These are phyloP conservation scores for Lepidochrysops patricia DNA, from an alignment of 2,888 invertebrate species.

Conservation along the genomic window DNA sequence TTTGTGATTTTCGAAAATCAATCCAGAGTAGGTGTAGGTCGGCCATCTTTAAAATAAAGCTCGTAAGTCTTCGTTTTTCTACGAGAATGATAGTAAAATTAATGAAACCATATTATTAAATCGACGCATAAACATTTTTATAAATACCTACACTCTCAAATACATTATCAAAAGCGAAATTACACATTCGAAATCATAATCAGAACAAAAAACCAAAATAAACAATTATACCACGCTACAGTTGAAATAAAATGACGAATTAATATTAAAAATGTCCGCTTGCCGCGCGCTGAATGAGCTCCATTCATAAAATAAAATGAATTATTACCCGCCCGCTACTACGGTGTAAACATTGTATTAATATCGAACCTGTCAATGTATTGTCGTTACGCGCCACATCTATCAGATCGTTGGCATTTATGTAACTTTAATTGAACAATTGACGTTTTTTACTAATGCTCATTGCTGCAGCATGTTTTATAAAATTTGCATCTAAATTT, in stretches of 20 bases:
- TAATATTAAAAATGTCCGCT: constrained; percentile 1
- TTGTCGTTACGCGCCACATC: not conserved
- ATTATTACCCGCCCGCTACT: not conserved
- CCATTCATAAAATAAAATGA: constrained; percentile 11
- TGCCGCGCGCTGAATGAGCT: not conserved
- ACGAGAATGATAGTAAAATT: too few species aligned
- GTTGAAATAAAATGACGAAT: not conserved
- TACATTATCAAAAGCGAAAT: too few species aligned
- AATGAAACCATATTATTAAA: too few species aligned
- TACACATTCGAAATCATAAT: not conserved
- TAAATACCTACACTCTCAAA: too few species aligned
- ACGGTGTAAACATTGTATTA: constrained; percentile 10
- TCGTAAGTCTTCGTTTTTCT: too few species aligned
- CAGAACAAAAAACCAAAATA: not conserved
- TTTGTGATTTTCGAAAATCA: too few species aligned
- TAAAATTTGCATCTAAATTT: too few species aligned
- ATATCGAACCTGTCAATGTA: constrained; percentile 1
- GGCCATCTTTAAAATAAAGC: too few species aligned
- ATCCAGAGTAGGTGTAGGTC: too few species aligned
- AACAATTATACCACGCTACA: not conserved
- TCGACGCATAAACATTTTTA: too few species aligned
- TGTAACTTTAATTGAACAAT: not conserved
- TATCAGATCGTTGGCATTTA: not conserved
- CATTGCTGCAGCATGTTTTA: too few species aligned
- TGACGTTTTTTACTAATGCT: too few species aligned